Percentiles rank a stretch among this genome's conserved stretches.
phyloP scores from a whole-genome alignment of 2,888 invertebrate genomes.

The Cryptocephalus primarius region DNA sequence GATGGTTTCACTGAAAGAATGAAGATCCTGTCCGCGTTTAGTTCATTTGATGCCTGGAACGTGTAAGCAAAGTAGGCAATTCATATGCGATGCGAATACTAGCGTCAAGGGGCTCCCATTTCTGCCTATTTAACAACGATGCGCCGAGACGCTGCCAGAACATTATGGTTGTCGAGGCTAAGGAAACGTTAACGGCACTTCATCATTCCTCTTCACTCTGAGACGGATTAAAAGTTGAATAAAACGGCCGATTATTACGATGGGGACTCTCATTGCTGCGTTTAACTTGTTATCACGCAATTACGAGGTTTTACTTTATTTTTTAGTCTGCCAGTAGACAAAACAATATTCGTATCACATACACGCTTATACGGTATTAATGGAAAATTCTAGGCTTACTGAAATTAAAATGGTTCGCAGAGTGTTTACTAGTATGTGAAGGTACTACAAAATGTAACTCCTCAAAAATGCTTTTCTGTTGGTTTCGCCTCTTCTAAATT shows the following conservation, averaged over 20 bases:
- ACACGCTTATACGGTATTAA: no score
- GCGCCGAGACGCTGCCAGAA: conserved; percentile 14
- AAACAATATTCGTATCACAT: no score
- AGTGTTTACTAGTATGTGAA: no score
- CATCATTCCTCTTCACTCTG: conserved; percentile 18
- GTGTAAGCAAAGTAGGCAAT: conserved; percentile 21
- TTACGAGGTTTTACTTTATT: no score
- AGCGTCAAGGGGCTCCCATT: conserved; percentile 25
- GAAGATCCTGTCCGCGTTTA: no score
- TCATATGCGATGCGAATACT: conserved; percentile 23
- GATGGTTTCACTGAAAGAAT: no score
- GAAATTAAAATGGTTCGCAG: no score
- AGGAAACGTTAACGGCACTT: conserved; percentile 16
- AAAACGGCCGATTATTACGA: conserved; percentile 2
- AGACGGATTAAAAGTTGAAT: conserved; percentile 7
- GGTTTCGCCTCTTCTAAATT: no score
- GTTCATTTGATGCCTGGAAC: conserved; percentile 13
- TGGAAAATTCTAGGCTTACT: no score
- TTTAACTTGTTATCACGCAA: neutral
- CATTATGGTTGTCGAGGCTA: conserved; percentile 13
- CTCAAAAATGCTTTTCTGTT: no score
- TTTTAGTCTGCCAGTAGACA: no score
- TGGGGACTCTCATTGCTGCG: neutral
- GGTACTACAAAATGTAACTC: no score
- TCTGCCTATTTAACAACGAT: conserved; percentile 28